Conservation (phyloP, 2,113 vertebrate genomes). For the Neolamprologus cancellatus region DNA sequence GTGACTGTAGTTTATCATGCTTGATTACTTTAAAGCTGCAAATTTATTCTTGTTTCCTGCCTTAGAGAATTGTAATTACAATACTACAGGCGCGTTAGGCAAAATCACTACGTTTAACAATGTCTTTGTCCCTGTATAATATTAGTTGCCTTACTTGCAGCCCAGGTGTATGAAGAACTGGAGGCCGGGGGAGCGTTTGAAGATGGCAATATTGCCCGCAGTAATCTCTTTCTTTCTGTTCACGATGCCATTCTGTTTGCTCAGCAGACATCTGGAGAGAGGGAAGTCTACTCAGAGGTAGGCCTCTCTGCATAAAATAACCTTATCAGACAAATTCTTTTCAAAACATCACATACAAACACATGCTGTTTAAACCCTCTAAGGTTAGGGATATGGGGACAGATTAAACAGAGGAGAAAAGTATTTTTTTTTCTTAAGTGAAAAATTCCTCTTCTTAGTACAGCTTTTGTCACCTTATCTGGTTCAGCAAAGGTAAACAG, state of each 20-base stretch:
- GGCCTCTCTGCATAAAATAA: neutral
- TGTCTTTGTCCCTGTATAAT: neutral
- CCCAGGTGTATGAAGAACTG: constrained; percentile 87
- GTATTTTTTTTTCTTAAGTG: neutral
- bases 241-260: constrained; percentile 85
- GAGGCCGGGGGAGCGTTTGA: constrained; percentile 84
- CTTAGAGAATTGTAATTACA: neutral
- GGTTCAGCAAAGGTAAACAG: constrained; percentile 8
- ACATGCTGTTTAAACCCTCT: neutral
- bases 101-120: neutral
- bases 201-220: constrained; percentile 71
- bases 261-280: constrained; percentile 42
- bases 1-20: neutral
- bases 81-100: neutral
- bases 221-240: constrained; percentile 81
- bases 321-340: constrained; percentile 1
- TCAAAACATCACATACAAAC: neutral
- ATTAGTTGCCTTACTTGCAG: constrained; percentile 55
- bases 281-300: constrained; percentile 17
- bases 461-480: constrained; percentile 16
- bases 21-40: neutral
- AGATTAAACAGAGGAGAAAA: neutral
- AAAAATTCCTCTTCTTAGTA: neutral
- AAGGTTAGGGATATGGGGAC: neutral
- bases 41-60: neutral